Percentiles rank a stretch among this genome's conserved stretches.
These are phyloP conservation scores for Origma solitaria DNA, from an alignment of 2,113 vertebrate species.

Conservation along the genomic window DNA sequence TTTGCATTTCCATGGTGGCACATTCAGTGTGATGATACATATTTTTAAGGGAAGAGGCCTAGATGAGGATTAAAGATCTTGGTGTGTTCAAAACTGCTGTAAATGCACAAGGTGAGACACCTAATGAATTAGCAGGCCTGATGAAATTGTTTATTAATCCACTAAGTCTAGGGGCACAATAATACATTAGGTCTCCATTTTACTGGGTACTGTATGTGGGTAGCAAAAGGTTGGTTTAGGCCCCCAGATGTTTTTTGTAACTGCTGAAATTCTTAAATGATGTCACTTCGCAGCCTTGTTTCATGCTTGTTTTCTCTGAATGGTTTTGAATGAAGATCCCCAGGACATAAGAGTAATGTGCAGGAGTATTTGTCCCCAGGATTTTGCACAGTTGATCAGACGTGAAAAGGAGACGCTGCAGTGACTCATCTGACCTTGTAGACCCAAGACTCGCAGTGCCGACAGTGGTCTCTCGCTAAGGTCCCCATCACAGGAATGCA, in stretches of 20 bases:
- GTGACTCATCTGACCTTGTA: constrained; percentile 7
- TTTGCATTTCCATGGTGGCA: neutral
- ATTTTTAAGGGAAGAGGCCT: neutral
- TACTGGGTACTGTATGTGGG: neutral
- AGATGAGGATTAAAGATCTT: neutral
- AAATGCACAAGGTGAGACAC: neutral
- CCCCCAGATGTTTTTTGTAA: neutral
- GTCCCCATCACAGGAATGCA: neutral
- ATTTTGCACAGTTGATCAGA: constrained; percentile 22
- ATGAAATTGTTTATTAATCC: neutral
- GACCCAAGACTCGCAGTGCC: neutral
- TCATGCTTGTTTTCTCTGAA: neutral
- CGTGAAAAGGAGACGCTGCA: neutral
- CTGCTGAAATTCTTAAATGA: neutral
- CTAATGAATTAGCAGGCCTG: neutral
- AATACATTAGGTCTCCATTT: neutral
- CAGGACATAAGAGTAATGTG: neutral
- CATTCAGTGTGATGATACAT: neutral
- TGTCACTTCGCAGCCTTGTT: neutral
- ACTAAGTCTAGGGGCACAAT: neutral
- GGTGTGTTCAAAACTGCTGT: neutral
- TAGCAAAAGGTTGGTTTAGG: neutral
- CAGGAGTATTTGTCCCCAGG: neutral
- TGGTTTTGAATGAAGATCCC: neutral
- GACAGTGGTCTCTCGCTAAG: neutral